Conservation (phyloP, 2,888 invertebrate species). For the Nemoura dubitans region DNA sequence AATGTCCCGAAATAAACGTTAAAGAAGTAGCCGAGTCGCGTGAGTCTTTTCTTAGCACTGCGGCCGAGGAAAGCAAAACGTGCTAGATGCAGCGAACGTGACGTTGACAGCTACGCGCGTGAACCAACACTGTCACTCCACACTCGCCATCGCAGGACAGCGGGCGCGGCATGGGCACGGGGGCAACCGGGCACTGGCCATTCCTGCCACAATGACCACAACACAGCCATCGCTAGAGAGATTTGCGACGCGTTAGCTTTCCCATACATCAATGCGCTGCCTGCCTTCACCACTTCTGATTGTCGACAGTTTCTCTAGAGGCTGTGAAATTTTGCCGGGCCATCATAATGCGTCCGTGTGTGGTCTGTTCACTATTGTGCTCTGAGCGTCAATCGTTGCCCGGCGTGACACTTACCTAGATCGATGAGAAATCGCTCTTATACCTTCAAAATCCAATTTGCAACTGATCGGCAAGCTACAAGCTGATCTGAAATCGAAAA, state of each 20-base stretch:
- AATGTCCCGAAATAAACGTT: not conserved
- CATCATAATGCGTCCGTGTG: not conserved
- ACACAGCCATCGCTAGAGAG: not conserved
- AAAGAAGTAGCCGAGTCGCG: not conserved
- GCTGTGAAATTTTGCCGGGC: not conserved
- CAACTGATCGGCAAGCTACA: not conserved
- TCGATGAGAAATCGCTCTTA: not conserved
- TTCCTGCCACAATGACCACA: too few species aligned
- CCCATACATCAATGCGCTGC: not conserved
- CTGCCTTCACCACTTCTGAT: not conserved
- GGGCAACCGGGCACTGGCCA: too few species aligned
- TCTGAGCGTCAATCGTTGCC: not conserved
- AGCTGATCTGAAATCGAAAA: too few species aligned
- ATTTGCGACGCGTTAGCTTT: not conserved
- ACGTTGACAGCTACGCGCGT: not conserved
- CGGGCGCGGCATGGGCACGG: not conserved
- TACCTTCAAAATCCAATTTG: not conserved
- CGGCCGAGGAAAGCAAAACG: not conserved
- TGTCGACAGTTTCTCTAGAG: not conserved
- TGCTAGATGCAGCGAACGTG: not conserved
- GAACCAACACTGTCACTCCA: not conserved
- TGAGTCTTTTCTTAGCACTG: not conserved
- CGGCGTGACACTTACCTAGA: not conserved
- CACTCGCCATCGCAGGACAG: too few species aligned
- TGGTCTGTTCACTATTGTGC: not conserved